Conservation (phyloP, 1,140 invertebrate species). For the Ceratina calcarata region DNA sequence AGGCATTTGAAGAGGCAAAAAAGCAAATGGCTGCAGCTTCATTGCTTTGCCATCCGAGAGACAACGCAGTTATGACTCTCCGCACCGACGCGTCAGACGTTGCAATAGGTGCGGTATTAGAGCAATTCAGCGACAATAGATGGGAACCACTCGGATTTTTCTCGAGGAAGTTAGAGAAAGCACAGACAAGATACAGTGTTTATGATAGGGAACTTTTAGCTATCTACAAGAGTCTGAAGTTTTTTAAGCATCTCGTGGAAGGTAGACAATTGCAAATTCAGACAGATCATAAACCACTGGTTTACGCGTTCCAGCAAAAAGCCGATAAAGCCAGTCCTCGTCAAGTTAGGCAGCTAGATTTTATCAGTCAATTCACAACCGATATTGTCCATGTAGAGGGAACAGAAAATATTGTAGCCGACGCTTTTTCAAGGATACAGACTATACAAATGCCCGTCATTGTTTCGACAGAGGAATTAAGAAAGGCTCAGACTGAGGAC, state of each 20-base stretch:
- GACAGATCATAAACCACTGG: constrained; percentile 17
- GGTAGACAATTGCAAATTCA: neutral
- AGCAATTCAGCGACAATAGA: too few species aligned
- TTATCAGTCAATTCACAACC: too few species aligned
- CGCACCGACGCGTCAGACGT: too few species aligned
- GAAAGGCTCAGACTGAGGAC: neutral
- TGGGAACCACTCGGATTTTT: too few species aligned
- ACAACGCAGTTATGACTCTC: neutral
- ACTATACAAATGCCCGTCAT: constrained; percentile 1
- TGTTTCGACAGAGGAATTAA: neutral
- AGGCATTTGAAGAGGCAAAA: constrained; percentile 1
- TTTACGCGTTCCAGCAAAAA: constrained; percentile 14
- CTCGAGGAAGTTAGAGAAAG: too few species aligned
- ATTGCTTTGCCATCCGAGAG: neutral
- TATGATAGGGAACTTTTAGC: too few species aligned
- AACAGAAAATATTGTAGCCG: neutral
- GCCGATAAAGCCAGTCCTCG: neutral
- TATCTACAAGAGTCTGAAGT: too few species aligned
- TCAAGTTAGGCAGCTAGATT: neutral
- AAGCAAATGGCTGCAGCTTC: neutral
- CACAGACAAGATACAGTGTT: too few species aligned
- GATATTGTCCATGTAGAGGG: neutral
- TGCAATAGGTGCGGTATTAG: too few species aligned
- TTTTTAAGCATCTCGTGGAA: too few species aligned
- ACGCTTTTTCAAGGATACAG: constrained; percentile 5